Evolutionary conservation across 1,140 invertebrate genomes (phyloP).

Genomic region (Drosophila takahashii): DNA sequence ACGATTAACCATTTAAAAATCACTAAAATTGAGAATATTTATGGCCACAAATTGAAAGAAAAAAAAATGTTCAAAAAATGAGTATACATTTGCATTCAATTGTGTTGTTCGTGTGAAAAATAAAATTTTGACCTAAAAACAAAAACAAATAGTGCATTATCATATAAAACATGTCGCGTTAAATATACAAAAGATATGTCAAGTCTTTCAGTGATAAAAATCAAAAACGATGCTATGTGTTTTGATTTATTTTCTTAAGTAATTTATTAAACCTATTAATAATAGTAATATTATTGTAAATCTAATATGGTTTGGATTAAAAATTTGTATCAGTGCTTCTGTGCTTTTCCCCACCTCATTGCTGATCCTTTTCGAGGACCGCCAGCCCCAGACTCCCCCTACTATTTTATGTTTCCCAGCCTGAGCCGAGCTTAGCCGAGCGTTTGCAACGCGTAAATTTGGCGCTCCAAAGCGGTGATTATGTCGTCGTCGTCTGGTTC

Average conservation of each 20-base stretch:
- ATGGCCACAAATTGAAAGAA: too few relatives aligned
- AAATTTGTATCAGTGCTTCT: background rate
- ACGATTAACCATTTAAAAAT: too few relatives aligned
- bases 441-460: conserved; percentile 62
- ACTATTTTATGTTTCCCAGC: conserved; percentile 37
- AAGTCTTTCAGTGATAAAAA: background rate
- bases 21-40: too few relatives aligned
- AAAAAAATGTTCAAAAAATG: too few relatives aligned
- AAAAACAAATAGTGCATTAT: too few relatives aligned
- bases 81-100: too few relatives aligned
- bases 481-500: conserved; percentile 55
- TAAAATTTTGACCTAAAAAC: too few relatives aligned
- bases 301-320: background rate
- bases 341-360: background rate
- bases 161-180: too few relatives aligned
- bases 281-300: background rate
- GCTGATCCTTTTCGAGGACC: conserved; percentile 20
- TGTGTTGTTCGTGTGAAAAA: too few relatives aligned
- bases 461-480: conserved; percentile 74
- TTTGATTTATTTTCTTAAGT: background rate
- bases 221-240: background rate
- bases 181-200: too few relatives aligned
- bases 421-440: conserved; percentile 59
- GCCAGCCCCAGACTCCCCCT: background rate
- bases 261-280: background rate